A percentile compares a stretch with the other conserved stretches of the same genome.
These are phyloP conservation scores for Poeciliopsis prolifica DNA, from an alignment of 2,113 vertebrate species.

Conservation along the genomic window DNA sequence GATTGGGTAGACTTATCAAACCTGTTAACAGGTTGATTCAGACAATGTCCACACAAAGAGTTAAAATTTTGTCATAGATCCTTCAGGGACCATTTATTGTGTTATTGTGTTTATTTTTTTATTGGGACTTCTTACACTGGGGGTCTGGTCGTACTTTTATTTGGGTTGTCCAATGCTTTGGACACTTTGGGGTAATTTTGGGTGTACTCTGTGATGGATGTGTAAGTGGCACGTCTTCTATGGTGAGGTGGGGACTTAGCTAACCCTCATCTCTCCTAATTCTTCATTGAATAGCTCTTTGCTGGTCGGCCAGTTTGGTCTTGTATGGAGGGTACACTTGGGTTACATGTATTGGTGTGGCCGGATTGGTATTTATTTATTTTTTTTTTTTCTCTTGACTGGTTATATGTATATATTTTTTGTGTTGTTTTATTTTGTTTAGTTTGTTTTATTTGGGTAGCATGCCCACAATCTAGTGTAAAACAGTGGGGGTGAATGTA, in stretches of 20 bases:
- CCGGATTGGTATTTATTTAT: not conserved
- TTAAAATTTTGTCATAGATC: too few species aligned
- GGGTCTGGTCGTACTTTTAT: not conserved
- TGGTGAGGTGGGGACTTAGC: too few species aligned
- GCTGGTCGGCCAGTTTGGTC: not conserved
- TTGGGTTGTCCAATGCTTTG: not conserved
- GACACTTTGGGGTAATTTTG: not conserved
- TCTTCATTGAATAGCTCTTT: not conserved
- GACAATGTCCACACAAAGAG: too few species aligned
- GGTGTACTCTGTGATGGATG: too few species aligned
- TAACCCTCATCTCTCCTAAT: not conserved
- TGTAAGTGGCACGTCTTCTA: too few species aligned
- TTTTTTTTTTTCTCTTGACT: too few species aligned
- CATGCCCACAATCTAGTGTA: not conserved
- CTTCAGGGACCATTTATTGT: too few species aligned
- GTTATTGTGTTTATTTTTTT: not conserved
- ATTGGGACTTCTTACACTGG: not conserved
- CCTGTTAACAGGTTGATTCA: too few species aligned
- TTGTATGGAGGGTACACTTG: not conserved
- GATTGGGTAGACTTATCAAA: too few species aligned
- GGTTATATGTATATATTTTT: not conserved
- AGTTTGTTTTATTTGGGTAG: not conserved
- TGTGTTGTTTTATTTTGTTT: not conserved
- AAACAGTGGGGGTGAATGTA: constrained; percentile 1
- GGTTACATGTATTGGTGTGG: not conserved